These are phyloP conservation scores for Sylvia atricapilla DNA, from an alignment of 2,113 vertebrate genomes.

Conservation along the genomic window DNA sequence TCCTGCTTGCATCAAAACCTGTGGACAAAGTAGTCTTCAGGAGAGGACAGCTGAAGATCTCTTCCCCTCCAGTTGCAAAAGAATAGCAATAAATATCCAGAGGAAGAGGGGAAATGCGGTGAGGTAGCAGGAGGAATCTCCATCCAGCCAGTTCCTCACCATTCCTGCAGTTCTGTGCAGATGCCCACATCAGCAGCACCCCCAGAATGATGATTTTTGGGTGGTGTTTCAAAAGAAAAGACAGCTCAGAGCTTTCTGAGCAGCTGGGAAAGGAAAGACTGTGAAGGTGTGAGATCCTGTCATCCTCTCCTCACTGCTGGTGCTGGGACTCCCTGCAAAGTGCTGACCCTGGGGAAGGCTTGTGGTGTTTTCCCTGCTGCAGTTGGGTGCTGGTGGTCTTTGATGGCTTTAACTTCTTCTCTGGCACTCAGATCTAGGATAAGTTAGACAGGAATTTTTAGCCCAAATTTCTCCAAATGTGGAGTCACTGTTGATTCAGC, in stretches of 20 bases:
- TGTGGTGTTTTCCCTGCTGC: not conserved
- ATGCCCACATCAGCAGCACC: not conserved
- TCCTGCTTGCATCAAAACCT: not conserved
- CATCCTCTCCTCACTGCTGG: not conserved
- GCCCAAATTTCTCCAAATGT: not conserved
- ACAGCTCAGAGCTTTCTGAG: not conserved
- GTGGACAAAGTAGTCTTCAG: not conserved
- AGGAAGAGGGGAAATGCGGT: not conserved
- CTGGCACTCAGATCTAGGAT: not conserved
- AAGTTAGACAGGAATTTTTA: not conserved
- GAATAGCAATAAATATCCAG: not conserved
- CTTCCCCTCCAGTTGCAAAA: not conserved
- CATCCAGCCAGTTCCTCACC: not conserved
- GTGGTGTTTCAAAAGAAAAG: not conserved
- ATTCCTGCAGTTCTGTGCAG: not conserved
- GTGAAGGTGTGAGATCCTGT: not conserved
- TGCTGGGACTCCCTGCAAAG: not conserved
- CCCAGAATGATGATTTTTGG: fast-evolving
- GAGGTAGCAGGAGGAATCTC: not conserved
- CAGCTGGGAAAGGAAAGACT: not conserved
- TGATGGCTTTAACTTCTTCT: not conserved
- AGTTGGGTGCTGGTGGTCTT: fast-evolving
- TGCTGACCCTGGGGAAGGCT: not conserved
- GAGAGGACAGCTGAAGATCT: not conserved
- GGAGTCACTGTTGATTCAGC: not conserved